phyloP scores from a whole-genome alignment of 2,797 vertebrate species.

The Perodicticus potto region DNA sequence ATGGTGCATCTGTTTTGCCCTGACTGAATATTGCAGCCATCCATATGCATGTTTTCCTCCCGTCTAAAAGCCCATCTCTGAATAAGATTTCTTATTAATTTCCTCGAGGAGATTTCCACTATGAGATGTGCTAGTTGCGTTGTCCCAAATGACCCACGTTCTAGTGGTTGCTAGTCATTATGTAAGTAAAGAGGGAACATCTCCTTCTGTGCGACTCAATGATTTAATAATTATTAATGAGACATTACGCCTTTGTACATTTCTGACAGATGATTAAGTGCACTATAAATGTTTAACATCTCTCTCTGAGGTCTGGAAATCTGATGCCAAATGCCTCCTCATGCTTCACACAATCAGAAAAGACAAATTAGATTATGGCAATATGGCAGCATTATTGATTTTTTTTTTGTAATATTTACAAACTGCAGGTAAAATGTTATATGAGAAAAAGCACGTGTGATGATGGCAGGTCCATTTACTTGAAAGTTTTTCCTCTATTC shows the following conservation, averaged over 20 bases:
- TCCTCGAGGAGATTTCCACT: conserved; percentile 66
- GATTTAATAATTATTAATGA: conserved; percentile 85
- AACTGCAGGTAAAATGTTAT: conserved; percentile 67
- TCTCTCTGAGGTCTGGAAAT: conserved; percentile 74
- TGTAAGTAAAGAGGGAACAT: conserved; percentile 68
- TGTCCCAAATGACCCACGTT: conserved; percentile 61
- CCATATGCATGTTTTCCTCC: conserved; percentile 51
- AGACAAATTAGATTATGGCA: conserved; percentile 75
- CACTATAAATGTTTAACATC: conserved; percentile 73
- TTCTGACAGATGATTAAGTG: conserved; percentile 81
- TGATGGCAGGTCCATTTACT: conserved; percentile 56
- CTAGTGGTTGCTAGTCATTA: conserved; percentile 47
- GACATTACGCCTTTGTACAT: conserved; percentile 78
- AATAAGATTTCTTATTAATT: conserved; percentile 73
- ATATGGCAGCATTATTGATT: conserved; percentile 60
- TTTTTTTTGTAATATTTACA: conserved; percentile 74
- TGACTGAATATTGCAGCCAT: conserved; percentile 26
- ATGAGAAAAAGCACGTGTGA: conserved; percentile 64
- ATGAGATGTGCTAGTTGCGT: not conserved
- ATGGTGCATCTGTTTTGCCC: not conserved
- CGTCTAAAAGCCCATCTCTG: conserved; percentile 57
- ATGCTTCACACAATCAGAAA: conserved; percentile 67
- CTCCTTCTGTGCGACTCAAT: not conserved
- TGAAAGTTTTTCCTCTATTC: conserved; percentile 47
- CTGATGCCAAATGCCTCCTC: conserved; percentile 57